These are phyloP conservation scores for Palaemon carinicauda DNA, from an alignment of 1,140 invertebrate species.

Conservation along the genomic window DNA sequence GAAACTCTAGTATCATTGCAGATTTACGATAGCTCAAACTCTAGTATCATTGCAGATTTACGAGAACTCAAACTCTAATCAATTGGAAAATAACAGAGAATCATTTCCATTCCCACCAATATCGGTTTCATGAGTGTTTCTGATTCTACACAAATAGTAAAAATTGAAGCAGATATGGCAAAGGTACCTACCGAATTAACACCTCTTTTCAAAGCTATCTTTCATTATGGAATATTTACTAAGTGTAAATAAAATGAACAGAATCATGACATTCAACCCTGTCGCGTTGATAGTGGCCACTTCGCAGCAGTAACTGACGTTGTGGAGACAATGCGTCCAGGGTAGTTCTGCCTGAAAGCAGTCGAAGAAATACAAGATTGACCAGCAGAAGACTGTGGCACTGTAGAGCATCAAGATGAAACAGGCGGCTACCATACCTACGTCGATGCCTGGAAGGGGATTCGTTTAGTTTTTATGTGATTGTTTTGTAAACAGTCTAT, in stretches of 20 bases:
- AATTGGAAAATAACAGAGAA: no score
- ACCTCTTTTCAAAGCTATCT: no score
- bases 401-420: constrained; percentile 17
- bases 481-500: no score
- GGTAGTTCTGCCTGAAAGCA: constrained; percentile 9
- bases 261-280: background rate
- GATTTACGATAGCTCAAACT: no score
- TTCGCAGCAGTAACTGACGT: background rate
- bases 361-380: background rate
- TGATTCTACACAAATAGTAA: no score
- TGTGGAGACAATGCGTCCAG: constrained; percentile 9
- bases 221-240: no score
- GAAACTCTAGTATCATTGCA: no score
- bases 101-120: no score
- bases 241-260: background rate
- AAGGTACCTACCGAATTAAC: background rate
- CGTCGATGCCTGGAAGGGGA: constrained; percentile 21
- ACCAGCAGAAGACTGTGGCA: constrained; percentile 21
- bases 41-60: no score
- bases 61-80: no score
- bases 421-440: constrained; percentile 34
- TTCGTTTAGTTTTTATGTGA: no score
- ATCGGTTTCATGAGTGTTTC: no score
- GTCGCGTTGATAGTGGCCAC: background rate
- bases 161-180: background rate